Base-by-base conservation (phyloP, 2,888 invertebrate genomes). In the Agrochola lota region DNA sequence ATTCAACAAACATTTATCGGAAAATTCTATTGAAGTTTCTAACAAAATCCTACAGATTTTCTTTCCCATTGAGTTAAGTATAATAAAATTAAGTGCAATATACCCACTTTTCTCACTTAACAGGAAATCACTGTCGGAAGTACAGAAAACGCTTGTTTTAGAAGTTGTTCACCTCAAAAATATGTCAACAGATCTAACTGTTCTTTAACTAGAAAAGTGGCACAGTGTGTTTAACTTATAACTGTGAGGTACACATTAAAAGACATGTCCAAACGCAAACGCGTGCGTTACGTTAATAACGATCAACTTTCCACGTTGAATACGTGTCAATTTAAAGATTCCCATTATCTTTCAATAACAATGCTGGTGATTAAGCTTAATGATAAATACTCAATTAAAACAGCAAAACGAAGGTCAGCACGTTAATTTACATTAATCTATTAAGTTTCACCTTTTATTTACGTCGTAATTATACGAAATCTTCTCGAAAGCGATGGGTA, bases 311-410 rank as follows among this genome's bases (percentile, higher is more conserved):
- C 78, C 72, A 84, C 76, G 49, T 73, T 78, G 87, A 71, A 71
- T 88, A 89, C 88, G 88, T 90, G 91, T 90, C 88, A 74, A 59
- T 35, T 62, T 20, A 46, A 84, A 57, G 70, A 80, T 71, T 78
- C 70, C 63, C 64, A 78, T 84, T 88, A 88, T 89, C 88, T 75
- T 60, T 55, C 35, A 79, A 80, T 79, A 85, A 84, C 85, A 85
- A 83, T 78, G n/a, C 64, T 75, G 76, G 81, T 83, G 76, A 83
- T 75, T 74, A 71, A 35, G 35, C 71, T 75, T 88, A 78, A 74
- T 66, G 84, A 86, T 89, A 82, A 76, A 81, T 80, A 57, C 30
- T 52, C 62, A 79, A 80, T 81, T 70, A 78, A 43, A 77, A 74
- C 20, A 67, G 70, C 69, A 69, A 71, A 49, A 46, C 43, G 74